Evolutionary conservation across 2,113 vertebrate genomes (phyloP).

Genomic region (Corythoichthys intestinalis): DNA sequence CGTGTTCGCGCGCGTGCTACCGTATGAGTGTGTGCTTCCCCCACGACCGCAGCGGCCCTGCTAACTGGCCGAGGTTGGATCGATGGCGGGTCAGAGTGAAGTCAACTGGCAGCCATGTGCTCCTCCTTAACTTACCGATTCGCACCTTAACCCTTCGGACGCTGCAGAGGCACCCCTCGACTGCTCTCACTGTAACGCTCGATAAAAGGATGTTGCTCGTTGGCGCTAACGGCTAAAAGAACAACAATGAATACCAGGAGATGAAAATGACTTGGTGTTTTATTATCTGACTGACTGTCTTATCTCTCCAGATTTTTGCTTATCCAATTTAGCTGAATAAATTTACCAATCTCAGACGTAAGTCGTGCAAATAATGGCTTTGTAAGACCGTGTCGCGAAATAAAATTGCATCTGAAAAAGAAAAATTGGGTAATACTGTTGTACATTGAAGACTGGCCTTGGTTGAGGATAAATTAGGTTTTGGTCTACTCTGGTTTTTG

Average conservation of each 20-base stretch:
- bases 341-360: no score
- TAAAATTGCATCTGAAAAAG: no score
- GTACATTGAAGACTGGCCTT: no score
- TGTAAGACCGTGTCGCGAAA: no score
- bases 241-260: not conserved
- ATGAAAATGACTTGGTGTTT: no score
- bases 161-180: conserved; percentile 20
- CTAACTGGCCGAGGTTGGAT: conserved; percentile 55
- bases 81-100: conserved; percentile 55
- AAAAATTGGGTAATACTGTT: no score
- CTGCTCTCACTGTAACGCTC: not conserved
- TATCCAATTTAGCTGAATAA: no score
- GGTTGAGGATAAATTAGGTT: no score
- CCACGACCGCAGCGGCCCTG: conserved; percentile 10
- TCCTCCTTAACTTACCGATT: conserved; percentile 65
- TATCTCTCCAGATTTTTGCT: no score
- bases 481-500: no score
- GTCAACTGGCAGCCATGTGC: conserved; percentile 41
- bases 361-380: no score
- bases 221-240: not conserved
- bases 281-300: no score
- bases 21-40: not conserved
- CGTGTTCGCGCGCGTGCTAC: not conserved
- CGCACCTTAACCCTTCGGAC: conserved; percentile 50
- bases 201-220: not conserved